Base-by-base conservation (phyloP, 2,113 vertebrate genomes). In the Egretta garzetta region DNA sequence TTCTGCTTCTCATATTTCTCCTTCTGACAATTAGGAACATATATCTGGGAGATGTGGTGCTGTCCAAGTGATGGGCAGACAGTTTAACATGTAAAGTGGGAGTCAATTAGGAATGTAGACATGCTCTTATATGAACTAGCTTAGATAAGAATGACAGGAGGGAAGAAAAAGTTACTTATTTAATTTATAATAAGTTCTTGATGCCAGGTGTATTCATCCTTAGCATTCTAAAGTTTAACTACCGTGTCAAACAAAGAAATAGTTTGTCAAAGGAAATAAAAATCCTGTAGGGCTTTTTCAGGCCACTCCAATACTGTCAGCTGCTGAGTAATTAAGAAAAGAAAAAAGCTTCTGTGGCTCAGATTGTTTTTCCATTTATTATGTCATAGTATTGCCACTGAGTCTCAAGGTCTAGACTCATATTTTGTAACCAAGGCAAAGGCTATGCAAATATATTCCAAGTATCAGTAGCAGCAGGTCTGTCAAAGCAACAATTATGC, bases 371-470 rank as follows among this genome's bases (percentile, higher is more conserved):
- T 63, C 53, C 32, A 39, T 90, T 79, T 45, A 39, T 82, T 91
- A 32, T 77, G 37, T 88, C 56, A 14, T 49, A 80, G 60, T 32
- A 17, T 60, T 91, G 75, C 72, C 37, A 39, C 24, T 53, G 56
- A 66, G 22, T 86, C 21, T 63, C 35, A 49, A 75, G 73, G 62
- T 59, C 83, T 75, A 62, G 70, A 63, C 50, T 82, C 9, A 6
- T 28, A 73, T 73, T 90, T 85, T 90, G 71, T 77, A 93, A 95
- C 81, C 50, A 85, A 67, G n/a, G 52, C 39, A 41, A 83, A 93
- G 83, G 80, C 58, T 91, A 88, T 94, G 50, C 80, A 94, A 70
- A 94, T 95, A 26, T 70, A 80, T 90, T 85, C 79, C 39, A 58
- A 84, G 82, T 84, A 95, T 72, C 63, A 77, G 70, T 75, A 63